Percentiles rank a stretch among this genome's conserved stretches.
phyloP scores from a whole-genome alignment of 2,797 vertebrate genomes.

The Aselliscus stoliczkanus region DNA sequence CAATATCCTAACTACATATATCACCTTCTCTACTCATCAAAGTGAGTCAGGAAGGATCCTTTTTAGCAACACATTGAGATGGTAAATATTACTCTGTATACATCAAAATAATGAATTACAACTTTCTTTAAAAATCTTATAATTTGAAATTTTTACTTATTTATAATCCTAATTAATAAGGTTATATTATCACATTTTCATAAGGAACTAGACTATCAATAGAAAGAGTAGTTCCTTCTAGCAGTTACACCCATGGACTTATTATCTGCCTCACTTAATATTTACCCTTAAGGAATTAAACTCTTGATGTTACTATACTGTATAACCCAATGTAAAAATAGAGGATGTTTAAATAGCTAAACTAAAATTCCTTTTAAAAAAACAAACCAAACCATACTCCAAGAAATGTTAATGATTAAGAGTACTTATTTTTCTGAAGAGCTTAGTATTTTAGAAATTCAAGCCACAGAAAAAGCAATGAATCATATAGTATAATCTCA shows the following conservation, averaged over 20 bases:
- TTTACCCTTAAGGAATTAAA: neutral
- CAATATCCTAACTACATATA: neutral
- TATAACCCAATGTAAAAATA: neutral
- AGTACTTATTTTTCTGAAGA: constrained; percentile 17
- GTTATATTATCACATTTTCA: neutral
- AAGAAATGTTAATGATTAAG: constrained; percentile 32
- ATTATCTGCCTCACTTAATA: neutral
- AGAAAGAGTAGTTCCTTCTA: constrained; percentile 1
- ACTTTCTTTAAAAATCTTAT: neutral
- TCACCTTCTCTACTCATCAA: neutral
- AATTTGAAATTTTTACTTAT: constrained; percentile 18
- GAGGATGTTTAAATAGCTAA: neutral
- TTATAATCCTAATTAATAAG: constrained; percentile 29
- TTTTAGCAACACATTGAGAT: neutral
- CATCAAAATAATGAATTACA: constrained; percentile 14
- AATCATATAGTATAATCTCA: constrained; percentile 23
- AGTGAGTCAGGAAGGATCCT: neutral
- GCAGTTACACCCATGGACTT: neutral
- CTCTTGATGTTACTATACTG: neutral
- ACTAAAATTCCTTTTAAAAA: constrained; percentile 34
- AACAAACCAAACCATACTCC: constrained; percentile 20
- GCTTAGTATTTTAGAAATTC: constrained; percentile 19
- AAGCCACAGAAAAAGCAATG: neutral
- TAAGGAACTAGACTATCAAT: neutral
- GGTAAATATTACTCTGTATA: neutral